phyloP scores from a whole-genome alignment of 2,113 vertebrate genomes.

The Seriola aureovittata region DNA sequence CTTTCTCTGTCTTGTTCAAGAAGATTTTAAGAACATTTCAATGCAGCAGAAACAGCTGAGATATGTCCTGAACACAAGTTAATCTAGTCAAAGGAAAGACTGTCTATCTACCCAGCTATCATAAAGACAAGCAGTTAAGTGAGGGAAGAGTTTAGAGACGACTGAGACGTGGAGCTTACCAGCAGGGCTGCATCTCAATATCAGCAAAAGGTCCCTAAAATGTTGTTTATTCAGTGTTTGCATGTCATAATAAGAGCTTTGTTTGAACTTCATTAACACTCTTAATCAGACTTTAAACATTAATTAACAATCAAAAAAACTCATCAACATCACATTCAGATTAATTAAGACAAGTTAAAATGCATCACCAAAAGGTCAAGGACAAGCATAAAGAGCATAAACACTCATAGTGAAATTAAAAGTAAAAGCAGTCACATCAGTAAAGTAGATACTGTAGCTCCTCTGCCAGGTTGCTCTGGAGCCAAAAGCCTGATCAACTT shows the following conservation, averaged over 20 bases:
- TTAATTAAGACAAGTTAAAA: background rate
- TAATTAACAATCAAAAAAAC: background rate
- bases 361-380: background rate
- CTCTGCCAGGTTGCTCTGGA: background rate
- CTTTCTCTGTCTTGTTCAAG: background rate
- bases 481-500: slow-evolving; percentile 9
- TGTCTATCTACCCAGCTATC: background rate
- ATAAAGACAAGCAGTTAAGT: background rate
- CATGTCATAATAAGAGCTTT: background rate
- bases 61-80: background rate
- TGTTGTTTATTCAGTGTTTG: background rate
- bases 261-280: background rate
- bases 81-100: background rate
- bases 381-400: background rate
- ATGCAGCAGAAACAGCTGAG: background rate
- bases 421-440: background rate
- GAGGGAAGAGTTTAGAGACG: background rate
- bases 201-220: background rate
- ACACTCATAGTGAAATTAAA: background rate
- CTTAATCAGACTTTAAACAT: background rate
- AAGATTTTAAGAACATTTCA: background rate
- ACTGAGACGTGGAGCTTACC: background rate
- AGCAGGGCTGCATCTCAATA: background rate
- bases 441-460: background rate
- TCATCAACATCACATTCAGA: background rate